Evolutionary conservation across 1,140 invertebrate genomes (phyloP).

Genomic region (Eufriesea mexicana): DNA sequence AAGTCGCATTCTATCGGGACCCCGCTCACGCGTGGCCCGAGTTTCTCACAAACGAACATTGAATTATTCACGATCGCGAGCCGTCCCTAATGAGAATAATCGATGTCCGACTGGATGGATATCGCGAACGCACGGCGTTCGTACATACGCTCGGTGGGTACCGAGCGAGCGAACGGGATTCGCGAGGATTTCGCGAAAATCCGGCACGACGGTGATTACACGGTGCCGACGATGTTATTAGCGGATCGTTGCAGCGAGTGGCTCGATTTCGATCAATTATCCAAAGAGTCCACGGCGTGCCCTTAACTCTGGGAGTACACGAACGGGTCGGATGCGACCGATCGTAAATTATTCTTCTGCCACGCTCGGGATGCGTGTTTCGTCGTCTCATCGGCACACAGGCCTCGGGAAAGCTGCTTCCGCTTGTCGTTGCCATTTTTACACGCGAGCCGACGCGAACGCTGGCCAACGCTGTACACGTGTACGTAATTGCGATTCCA

Average conservation of each 20-base stretch:
- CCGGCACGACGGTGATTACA: neutral
- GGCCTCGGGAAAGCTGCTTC: constrained; percentile 40
- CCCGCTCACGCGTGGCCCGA: constrained; percentile 28
- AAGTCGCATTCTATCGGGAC: constrained; percentile 48
- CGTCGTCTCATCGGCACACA: neutral
- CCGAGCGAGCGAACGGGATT: neutral
- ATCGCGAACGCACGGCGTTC: neutral
- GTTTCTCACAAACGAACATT: constrained; percentile 56
- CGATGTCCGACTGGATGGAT: neutral
- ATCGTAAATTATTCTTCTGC: constrained; percentile 20
- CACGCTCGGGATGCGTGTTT: constrained; percentile 4
- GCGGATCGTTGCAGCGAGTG: too few species aligned
- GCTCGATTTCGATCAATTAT: constrained; percentile 34
- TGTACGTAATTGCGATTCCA: constrained; percentile 27
- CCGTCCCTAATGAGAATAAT: constrained; percentile 46
- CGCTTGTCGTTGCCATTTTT: constrained; percentile 32
- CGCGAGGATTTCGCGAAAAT: neutral
- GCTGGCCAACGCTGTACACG: constrained; percentile 1
- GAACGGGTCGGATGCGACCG: neutral
- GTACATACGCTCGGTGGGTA: too few species aligned
- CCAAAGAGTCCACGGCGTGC: neutral
- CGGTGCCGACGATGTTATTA: constrained; percentile 2
- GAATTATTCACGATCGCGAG: constrained; percentile 60
- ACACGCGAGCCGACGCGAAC: neutral
- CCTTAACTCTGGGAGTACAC: neutral